phyloP scores from a whole-genome alignment of 2,888 invertebrate species.

The Diplazon laetatorius region DNA sequence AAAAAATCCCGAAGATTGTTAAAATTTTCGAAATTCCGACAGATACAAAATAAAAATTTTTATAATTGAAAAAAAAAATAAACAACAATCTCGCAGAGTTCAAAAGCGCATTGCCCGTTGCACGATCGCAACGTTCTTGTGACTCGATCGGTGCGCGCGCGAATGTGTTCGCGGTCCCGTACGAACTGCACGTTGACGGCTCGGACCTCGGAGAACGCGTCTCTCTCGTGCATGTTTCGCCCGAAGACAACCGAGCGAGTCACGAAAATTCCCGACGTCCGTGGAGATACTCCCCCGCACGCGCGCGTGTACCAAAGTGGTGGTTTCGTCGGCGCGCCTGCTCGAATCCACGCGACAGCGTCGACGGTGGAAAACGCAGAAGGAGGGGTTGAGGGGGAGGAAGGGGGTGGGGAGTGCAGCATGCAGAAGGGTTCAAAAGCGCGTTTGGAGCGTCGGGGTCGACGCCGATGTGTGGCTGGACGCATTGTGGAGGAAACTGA shows the following conservation, averaged over 20 bases:
- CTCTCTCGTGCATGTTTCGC: slow-evolving; percentile 52
- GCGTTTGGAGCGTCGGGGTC: slow-evolving; percentile 37
- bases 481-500: slow-evolving; percentile 42
- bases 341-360: slow-evolving; percentile 34
- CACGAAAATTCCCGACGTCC: slow-evolving; percentile 64
- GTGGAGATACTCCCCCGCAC: slow-evolving; percentile 63
- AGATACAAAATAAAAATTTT: background rate
- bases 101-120: slow-evolving; percentile 32
- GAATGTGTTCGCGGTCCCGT: slow-evolving; percentile 71
- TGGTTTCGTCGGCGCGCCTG: slow-evolving; percentile 59
- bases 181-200: slow-evolving; percentile 73
- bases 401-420: background rate
- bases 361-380: slow-evolving; percentile 12
- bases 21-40: background rate
- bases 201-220: slow-evolving; percentile 42
- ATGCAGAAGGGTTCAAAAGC: slow-evolving; percentile 32
- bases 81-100: background rate
- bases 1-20: slow-evolving; percentile 3
- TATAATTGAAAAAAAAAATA: background rate
- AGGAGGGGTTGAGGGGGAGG: background rate
- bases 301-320: slow-evolving; percentile 50
- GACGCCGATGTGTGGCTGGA: slow-evolving; percentile 36
- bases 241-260: slow-evolving; percentile 54
- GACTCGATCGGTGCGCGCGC: slow-evolving; percentile 47
- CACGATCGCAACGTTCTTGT: slow-evolving; percentile 25